Evolutionary conservation across 2,888 invertebrate genomes (phyloP).

Genomic region (Melanotus villosus): DNA sequence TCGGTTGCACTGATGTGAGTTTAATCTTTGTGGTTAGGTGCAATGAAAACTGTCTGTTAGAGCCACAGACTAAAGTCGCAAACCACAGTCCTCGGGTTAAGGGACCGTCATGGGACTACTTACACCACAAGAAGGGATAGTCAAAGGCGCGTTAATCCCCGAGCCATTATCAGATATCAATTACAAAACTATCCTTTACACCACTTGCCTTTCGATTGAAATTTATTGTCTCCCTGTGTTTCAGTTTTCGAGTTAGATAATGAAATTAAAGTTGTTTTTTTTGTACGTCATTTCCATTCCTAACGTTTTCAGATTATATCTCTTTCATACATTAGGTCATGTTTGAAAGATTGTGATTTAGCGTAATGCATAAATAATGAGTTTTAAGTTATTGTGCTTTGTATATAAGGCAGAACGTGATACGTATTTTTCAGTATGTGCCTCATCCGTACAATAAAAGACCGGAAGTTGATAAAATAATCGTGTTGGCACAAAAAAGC

Average conservation of each 20-base stretch:
- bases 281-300: no score
- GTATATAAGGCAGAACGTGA: conserved; percentile 22
- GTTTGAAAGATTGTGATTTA: conserved; percentile 4
- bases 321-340: no score
- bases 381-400: not conserved
- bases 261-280: no score
- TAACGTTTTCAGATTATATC: no score
- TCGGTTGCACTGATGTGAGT: conserved; percentile 32
- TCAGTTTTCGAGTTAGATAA: no score
- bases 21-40: conserved; percentile 43
- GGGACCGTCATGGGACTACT: conserved; percentile 41
- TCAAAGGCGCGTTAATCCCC: conserved; percentile 13
- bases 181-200: not conserved
- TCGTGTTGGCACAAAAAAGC: conserved; percentile 44
- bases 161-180: conserved; percentile 18
- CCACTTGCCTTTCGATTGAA: not conserved
- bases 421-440: conserved; percentile 13
- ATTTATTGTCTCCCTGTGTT: no score
- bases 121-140: conserved; percentile 23
- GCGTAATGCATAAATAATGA: conserved; percentile 29
- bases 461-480: conserved; percentile 48
- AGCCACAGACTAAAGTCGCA: conserved; percentile 43
- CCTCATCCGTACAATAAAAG: conserved; percentile 31
- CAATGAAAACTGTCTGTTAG: conserved; percentile 42
- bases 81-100: conserved; percentile 45